Percentiles rank a stretch among this genome's conserved stretches.
These are phyloP conservation scores for Probaryconus sp. DNA, from an alignment of 1,140 invertebrate species.

Conservation along the genomic window DNA sequence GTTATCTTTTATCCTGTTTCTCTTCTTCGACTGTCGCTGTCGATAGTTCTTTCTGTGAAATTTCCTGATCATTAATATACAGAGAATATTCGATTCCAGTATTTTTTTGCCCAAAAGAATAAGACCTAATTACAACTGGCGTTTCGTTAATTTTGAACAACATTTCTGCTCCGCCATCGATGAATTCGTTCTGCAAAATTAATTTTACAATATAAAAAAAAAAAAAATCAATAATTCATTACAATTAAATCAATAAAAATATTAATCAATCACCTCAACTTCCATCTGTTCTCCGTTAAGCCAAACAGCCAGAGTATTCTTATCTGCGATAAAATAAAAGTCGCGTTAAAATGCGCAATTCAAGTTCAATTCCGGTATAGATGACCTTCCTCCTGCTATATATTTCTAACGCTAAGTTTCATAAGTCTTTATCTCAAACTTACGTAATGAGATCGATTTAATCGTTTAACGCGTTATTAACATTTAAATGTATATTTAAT, in stretches of 20 bases:
- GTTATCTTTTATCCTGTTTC: no score
- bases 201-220: neutral
- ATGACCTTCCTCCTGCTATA: slow-evolving; percentile 42
- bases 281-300: slow-evolving; percentile 86
- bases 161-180: slow-evolving; percentile 88
- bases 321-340: slow-evolving; percentile 80
- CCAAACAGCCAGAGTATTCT: slow-evolving; percentile 88
- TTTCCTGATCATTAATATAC: slow-evolving; percentile 67
- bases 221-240: neutral
- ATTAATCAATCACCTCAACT: slow-evolving; percentile 71
- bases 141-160: slow-evolving; percentile 81
- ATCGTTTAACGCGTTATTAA: slow-evolving; percentile 1
- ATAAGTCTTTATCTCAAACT: no score
- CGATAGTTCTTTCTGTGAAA: no score
- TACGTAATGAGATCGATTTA: slow-evolving; percentile 24
- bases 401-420: no score
- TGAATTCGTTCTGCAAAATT: slow-evolving; percentile 83
- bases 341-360: slow-evolving; percentile 35
- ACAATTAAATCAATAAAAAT: slow-evolving; percentile 8
- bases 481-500: neutral
- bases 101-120: slow-evolving; percentile 70
- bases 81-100: slow-evolving; percentile 71
- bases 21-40: no score
- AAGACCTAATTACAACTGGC: slow-evolving; percentile 81
- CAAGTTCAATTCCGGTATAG: slow-evolving; percentile 24